Conservation (phyloP, 2,113 vertebrate genomes). For the Bagarius yarrelli region DNA sequence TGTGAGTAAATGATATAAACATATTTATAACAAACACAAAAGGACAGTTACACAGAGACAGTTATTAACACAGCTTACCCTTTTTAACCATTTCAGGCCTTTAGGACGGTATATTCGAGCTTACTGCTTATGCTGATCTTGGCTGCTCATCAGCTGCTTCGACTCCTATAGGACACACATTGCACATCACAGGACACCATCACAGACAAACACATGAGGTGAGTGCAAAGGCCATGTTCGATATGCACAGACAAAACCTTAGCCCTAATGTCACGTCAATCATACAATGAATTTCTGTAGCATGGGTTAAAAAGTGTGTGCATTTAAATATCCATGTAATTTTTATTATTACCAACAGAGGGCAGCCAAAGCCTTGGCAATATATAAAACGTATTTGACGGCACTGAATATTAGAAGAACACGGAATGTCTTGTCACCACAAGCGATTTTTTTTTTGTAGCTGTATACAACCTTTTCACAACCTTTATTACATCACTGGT, state of each 20-base stretch:
- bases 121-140: slow-evolving; percentile 33
- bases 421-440: too few relatives aligned
- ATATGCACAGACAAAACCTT: not conserved
- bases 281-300: not conserved
- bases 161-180: slow-evolving; percentile 37
- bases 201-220: slow-evolving; percentile 33
- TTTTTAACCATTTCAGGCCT: slow-evolving; percentile 43
- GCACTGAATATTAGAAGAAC: not conserved
- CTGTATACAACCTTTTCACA: too few relatives aligned
- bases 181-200: not conserved
- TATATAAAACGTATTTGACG: not conserved
- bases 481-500: too few relatives aligned
- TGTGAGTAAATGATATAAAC: too few relatives aligned
- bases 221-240: not conserved
- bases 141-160: slow-evolving; percentile 36
- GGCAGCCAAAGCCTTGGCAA: slow-evolving; percentile 16
- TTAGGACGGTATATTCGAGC: slow-evolving; percentile 15
- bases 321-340: not conserved
- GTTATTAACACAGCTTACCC: not conserved
- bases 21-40: too few relatives aligned
- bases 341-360: slow-evolving; percentile 30
- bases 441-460: too few relatives aligned
- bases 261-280: not conserved
- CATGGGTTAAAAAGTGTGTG: not conserved
- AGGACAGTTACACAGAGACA: not conserved